phyloP scores from a whole-genome alignment of 2,113 vertebrate genomes.

The Sinocyclocheilus rhinocerous region DNA sequence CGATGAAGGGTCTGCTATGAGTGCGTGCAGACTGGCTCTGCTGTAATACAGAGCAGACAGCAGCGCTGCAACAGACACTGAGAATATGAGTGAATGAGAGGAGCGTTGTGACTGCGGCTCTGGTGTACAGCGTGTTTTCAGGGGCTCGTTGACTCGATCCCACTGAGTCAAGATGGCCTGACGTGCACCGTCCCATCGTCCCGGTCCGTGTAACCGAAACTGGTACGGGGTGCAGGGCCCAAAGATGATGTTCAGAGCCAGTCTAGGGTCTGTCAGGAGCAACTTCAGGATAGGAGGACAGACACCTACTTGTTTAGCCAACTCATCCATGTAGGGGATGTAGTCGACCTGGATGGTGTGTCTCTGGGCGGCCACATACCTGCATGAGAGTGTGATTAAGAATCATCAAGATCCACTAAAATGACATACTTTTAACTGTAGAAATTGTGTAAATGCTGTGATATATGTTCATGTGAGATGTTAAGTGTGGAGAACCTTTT shows the following conservation, averaged over 20 bases:
- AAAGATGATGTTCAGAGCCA: conserved; percentile 78
- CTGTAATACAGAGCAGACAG: conserved; percentile 63
- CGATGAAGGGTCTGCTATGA: conserved; percentile 60
- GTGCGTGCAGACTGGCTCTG: conserved; percentile 56
- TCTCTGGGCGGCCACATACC: conserved; percentile 81
- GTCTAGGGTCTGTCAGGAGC: conserved; percentile 80
- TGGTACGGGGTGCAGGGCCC: conserved; percentile 86
- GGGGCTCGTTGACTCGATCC: conserved; percentile 78
- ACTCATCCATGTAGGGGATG: conserved; percentile 80
- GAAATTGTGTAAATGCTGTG: neutral
- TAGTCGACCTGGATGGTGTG: conserved; percentile 86
- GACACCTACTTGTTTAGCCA: conserved; percentile 77
- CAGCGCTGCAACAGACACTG: conserved; percentile 52
- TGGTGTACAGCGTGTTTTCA: conserved; percentile 76
- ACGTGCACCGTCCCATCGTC: conserved; percentile 84
- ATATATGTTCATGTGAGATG: too few species aligned
- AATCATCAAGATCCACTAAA: neutral
- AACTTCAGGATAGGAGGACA: conserved; percentile 74
- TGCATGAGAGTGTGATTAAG: conserved; percentile 57
- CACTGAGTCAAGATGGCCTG: conserved; percentile 85
- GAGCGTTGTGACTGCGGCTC: conserved; percentile 43
- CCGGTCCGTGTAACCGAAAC: conserved; percentile 84
- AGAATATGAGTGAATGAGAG: conserved; percentile 52
- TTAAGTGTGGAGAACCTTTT: conserved; percentile 65
- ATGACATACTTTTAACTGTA: neutral